Conservation (phyloP, 2,113 vertebrate species). For the Sapayoa aenigma region DNA sequence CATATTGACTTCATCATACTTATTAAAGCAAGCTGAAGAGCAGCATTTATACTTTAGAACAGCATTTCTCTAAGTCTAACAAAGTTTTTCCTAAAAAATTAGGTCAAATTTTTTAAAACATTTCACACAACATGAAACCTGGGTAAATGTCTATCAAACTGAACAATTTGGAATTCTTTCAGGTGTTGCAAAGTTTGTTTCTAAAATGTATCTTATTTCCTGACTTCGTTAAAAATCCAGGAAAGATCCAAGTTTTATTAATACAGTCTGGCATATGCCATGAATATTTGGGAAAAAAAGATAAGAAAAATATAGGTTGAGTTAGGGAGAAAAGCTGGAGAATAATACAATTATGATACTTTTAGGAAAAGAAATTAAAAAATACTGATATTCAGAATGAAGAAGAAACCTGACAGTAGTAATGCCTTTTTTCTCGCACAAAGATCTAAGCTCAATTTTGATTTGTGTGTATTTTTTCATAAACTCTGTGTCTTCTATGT, state of each 20-base stretch:
- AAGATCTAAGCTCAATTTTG: not conserved
- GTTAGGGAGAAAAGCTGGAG: not conserved
- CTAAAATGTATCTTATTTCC: not conserved
- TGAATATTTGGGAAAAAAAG: not conserved
- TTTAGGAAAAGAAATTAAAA: not conserved
- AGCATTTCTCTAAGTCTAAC: not conserved
- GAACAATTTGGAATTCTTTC: not conserved
- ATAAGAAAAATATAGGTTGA: not conserved
- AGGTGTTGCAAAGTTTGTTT: not conserved
- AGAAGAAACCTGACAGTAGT: not conserved
- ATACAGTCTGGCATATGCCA: not conserved
- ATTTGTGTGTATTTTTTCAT: not conserved
- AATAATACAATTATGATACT: not conserved
- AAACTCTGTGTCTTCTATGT: not conserved
- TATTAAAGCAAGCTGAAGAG: slow-evolving; percentile 19
- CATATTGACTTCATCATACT: not conserved
- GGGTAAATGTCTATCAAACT: not conserved
- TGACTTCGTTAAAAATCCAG: not conserved
- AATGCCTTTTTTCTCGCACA: not conserved
- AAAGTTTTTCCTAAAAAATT: not conserved
- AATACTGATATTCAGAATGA: not conserved
- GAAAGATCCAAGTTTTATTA: not conserved
- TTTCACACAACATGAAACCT: not conserved
- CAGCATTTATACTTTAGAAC: not conserved
- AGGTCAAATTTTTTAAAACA: not conserved